Percentiles rank a stretch among this genome's conserved stretches.
Conservation (phyloP, 2,797 vertebrate genomes). For the Halcyon badia region DNA sequence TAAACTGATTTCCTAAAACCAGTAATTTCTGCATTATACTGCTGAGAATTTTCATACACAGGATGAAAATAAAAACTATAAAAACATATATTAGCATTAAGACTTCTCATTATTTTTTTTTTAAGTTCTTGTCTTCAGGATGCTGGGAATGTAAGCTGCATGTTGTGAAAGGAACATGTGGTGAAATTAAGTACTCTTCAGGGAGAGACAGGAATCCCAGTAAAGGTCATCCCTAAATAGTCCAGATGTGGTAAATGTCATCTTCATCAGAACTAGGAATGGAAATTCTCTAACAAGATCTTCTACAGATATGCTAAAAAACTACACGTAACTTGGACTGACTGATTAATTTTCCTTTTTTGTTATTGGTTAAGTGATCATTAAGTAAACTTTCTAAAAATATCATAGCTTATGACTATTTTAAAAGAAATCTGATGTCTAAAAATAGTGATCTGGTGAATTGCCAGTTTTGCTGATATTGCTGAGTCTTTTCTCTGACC, state of each 20-base stretch:
- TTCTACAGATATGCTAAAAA: background rate
- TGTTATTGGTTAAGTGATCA: background rate
- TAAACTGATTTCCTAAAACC: background rate
- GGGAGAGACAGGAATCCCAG: background rate
- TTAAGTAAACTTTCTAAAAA: background rate
- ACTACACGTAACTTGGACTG: background rate
- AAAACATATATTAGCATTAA: background rate
- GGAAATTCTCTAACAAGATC: background rate
- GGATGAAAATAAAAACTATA: background rate
- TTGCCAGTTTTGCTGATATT: fast-evolving
- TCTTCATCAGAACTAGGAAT: background rate
- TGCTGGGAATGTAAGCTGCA: background rate
- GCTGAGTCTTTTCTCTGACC: background rate
- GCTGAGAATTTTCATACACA: background rate
- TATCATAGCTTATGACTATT: background rate
- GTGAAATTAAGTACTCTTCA: background rate
- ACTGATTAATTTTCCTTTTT: background rate
- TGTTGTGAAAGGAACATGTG: background rate
- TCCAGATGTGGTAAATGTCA: background rate
- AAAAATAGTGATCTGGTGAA: background rate
- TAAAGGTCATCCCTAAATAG: background rate
- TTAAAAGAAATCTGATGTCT: background rate
- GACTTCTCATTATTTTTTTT: background rate
- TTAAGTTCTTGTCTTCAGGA: background rate
- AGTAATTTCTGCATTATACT: background rate